Percentiles rank a stretch among this genome's conserved stretches.
Evolutionary conservation across 2,888 invertebrate species (phyloP).

Genomic region (Sipha maydis): DNA sequence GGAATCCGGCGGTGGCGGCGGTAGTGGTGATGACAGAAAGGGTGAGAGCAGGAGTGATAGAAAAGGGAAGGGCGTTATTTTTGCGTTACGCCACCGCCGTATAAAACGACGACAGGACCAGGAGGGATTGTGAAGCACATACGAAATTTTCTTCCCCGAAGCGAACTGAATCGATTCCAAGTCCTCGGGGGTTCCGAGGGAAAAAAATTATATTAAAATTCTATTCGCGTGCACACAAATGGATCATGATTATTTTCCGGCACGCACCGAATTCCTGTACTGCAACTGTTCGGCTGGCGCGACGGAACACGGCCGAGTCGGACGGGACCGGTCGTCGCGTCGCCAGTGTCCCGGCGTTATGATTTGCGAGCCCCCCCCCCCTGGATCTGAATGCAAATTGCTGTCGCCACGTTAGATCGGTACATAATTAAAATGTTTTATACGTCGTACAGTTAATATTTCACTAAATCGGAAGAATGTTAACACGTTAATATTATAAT

Average conservation of each 20-base stretch:
- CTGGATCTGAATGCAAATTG: no score
- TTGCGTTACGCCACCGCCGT: not conserved
- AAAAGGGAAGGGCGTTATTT: not conserved
- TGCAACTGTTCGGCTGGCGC: no score
- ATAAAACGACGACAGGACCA: not conserved
- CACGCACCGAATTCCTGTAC: no score
- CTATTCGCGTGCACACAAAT: not conserved
- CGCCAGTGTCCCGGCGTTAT: no score
- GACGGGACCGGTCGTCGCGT: no score
- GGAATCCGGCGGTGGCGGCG: not conserved
- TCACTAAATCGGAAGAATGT: no score
- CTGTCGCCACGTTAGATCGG: no score
- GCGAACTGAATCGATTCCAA: conserved; percentile 23
- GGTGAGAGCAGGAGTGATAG: not conserved
- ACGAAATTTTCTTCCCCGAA: conserved; percentile 21
- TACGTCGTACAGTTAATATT: no score
- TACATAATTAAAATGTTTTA: no score
- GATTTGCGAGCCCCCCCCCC: no score
- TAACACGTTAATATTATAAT: no score
- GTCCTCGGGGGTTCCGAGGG: not conserved
- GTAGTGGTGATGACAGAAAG: not conserved
- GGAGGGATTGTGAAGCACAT: conserved; percentile 13
- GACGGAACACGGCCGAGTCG: no score
- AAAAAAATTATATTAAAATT: conserved; percentile 35
- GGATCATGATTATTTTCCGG: not conserved